Conservation (phyloP, 2,113 vertebrate genomes). For the Illadopsis cleaveri region DNA sequence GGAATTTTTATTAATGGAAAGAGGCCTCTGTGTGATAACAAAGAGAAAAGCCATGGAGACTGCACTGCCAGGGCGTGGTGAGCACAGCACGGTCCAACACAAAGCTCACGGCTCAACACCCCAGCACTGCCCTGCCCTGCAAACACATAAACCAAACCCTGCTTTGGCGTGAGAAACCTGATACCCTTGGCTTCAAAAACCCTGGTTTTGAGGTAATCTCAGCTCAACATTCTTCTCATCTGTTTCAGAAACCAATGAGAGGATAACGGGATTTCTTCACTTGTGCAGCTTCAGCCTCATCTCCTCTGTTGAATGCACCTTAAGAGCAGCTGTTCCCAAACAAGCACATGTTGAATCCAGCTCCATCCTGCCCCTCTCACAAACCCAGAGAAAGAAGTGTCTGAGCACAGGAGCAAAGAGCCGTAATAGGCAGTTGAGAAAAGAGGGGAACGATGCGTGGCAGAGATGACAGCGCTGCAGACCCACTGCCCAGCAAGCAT, state of each 20-base stretch:
- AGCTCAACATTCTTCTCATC: not conserved
- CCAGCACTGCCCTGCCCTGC: not conserved
- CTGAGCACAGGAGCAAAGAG: not conserved
- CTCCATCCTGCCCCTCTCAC: not conserved
- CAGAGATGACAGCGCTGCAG: rapidly evolving
- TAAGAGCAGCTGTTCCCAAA: not conserved
- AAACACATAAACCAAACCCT: not conserved
- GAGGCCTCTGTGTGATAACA: not conserved
- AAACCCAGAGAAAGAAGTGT: not conserved
- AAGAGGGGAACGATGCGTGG: rapidly evolving
- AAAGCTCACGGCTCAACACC: rapidly evolving
- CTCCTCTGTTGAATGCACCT: not conserved
- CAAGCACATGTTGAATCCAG: rapidly evolving
- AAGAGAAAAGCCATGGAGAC: not conserved
- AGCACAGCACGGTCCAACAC: not conserved
- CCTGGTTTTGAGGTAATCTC: not conserved
- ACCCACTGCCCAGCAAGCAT: rapidly evolving
- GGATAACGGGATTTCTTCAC: not conserved
- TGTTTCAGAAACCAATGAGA: not conserved
- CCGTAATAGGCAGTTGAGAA: rapidly evolving
- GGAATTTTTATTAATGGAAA: constrained; percentile 7
- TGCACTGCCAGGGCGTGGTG: not conserved
- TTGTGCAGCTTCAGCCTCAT: not conserved
- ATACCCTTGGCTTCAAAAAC: not conserved
- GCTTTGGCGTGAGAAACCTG: not conserved